phyloP scores from a whole-genome alignment of 2,888 invertebrate species.

The Rhimphoctona megacephalus region DNA sequence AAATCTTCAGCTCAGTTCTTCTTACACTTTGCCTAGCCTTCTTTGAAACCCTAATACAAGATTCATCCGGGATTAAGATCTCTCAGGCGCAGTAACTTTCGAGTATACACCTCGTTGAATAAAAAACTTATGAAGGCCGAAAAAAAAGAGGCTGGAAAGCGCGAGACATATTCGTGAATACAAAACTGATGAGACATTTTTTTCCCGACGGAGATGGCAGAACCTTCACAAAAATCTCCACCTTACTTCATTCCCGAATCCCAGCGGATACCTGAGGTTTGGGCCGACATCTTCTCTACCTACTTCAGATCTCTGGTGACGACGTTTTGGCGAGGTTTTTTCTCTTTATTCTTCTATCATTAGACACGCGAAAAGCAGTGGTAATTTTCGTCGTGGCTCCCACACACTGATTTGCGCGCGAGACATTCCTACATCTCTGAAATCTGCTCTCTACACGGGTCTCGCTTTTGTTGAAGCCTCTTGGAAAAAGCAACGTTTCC shows the following conservation, averaged over 20 bases:
- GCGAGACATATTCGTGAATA: conserved; percentile 33
- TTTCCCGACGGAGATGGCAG: conserved; percentile 17
- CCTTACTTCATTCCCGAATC: conserved; percentile 13
- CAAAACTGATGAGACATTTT: conserved; percentile 47
- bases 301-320: conserved; percentile 34
- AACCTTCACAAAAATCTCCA: conserved; percentile 45
- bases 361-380: conserved; percentile 38
- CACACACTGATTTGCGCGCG: conserved; percentile 26
- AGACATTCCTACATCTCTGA: conserved; percentile 1
- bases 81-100: conserved; percentile 34
- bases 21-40: conserved; percentile 2
- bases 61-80: conserved; percentile 34
- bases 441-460: conserved; percentile 11
- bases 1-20: neutral
- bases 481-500: conserved; percentile 37
- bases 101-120: conserved; percentile 54
- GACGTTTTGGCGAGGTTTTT: conserved; percentile 18
- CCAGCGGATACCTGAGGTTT: conserved; percentile 18
- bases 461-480: conserved; percentile 31
- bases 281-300: conserved; percentile 22
- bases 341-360: conserved; percentile 47
- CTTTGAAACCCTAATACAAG: conserved; percentile 2
- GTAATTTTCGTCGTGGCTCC: conserved; percentile 56
- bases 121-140: conserved; percentile 44
- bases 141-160: conserved; percentile 42